Evolutionary conservation across 23 tunicate species (phyloP).

Genomic region (Trididemnum nubilum): DNA sequence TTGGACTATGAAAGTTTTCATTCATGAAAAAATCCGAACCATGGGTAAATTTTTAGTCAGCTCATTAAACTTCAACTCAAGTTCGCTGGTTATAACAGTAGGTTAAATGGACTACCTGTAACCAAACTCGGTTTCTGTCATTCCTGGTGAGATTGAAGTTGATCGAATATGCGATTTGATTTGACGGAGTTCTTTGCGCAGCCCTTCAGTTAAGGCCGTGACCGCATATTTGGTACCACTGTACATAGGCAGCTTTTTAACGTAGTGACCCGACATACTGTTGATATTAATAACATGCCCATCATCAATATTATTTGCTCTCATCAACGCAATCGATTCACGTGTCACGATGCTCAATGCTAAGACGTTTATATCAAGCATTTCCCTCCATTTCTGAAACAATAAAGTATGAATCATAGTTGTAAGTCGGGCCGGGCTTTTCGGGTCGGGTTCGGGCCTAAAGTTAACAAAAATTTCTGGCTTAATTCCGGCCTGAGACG

Average conservation of each 20-base stretch:
- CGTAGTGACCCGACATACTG: slow-evolving; percentile 49
- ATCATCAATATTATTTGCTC: slow-evolving; percentile 35
- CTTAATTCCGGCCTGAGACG: no score
- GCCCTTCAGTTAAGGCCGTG: slow-evolving; percentile 58
- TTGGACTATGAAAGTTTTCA: no score
- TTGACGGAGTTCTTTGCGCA: slow-evolving; percentile 46
- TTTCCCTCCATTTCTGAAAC: slow-evolving; percentile 51
- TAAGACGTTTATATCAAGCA: slow-evolving; percentile 57
- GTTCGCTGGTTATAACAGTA: no score
- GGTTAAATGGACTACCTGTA: slow-evolving; percentile 13
- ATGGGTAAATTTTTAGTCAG: no score
- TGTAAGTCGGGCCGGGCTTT: no score
- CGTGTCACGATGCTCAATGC: slow-evolving; percentile 51
- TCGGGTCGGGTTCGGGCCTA: no score
- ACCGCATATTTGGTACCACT: slow-evolving; percentile 66
- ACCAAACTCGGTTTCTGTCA: slow-evolving; percentile 43
- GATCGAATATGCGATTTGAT: slow-evolving; percentile 33
- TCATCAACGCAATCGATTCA: slow-evolving; percentile 51
- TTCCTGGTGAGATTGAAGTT: slow-evolving; percentile 62
- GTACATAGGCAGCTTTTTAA: slow-evolving; percentile 24
- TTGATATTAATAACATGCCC: slow-evolving; percentile 62
- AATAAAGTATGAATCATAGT: no score
- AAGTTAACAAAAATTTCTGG: no score
- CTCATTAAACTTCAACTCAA: no score
- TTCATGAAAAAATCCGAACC: no score